Base-by-base conservation (phyloP, 2,888 invertebrate genomes). In the Megamerina dolium region DNA sequence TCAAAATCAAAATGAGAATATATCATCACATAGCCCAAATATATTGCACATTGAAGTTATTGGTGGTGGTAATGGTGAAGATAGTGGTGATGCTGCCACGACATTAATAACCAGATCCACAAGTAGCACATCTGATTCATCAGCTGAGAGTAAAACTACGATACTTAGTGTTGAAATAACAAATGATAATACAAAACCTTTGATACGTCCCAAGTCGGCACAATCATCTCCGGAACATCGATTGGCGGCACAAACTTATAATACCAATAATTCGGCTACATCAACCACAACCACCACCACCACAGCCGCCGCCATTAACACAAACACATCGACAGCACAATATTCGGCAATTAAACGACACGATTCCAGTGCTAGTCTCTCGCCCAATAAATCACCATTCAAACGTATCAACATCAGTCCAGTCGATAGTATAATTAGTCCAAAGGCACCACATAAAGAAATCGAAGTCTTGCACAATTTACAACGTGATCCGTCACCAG, bases 391-490 rank as follows among this genome's bases (percentile, higher is more conserved):
- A 23, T 61, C 63, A 3, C 63, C 64, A 0, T 59, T 57, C 29
- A 67, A 62, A 21, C 59, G 62, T 26, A 56, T 60, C n/a, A 66
- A 58, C 39, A 57, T 64, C 12, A 70, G 78, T 60, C 77, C 78
- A 4, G 75, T 75, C 14, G 76, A 76, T 37, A 66, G 68, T 14
- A 61, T 60, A 29, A 56, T 69, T 19, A 74, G 74, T 52, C 75
- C 74, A 12, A 65, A 66, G 46, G 62, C 70, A 2, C 52, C 68
- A 5, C 83, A 83, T 53, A 78, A 79, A 51, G 77, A 80, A 63
- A 78, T 83, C 20, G 82, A 83, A 60, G 78, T 83, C 8, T 67
- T 83, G 23, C 82, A 83, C 56, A 83, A 83, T 58, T 66, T 83
- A 36, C 81, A 82, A 50, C 68, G 83, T 39, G 83, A 82, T 66